Evolutionary conservation across 2,888 invertebrate genomes (phyloP), one percentile per base, ranked within the genome.

Genomic region (Phorcus lineatus): DNA sequence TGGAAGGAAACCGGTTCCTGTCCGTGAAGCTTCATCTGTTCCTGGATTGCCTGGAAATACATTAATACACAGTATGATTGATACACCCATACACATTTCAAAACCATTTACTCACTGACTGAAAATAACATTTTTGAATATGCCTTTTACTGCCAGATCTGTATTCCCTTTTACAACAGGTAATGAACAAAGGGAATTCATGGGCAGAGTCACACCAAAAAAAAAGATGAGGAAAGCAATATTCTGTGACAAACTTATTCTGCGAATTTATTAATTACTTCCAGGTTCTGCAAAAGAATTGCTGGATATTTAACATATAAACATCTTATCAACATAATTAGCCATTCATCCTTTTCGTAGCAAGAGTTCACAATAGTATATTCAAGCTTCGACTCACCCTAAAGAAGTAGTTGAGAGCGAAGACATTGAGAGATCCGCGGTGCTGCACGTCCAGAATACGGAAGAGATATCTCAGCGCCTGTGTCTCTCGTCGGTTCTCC

Each of bases 351-450:
- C n/a, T n/a, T n/a, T n/a, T n/a, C n/a, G n/a, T n/a, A 36, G 2
- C 4, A 36, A 4, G 13, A 13, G 47, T 11, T 47, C 13, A 13
- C 11, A 11, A 47, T 47, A 47, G 11, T 22, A 28, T n/a, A 62
- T 62, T 13, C 4, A 40, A 31, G 28, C 52, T 53, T n/a, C 53
- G 16, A 83, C 90, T 86, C 91, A 96, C 96, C 94, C 97, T 95
- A 89, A 97, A 98, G 93, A 98, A 99, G 92, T 96, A 99, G 90
- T 98, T 97, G 16, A 99, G 94, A 0, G 97, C 96, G 93, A 98
- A 98, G 0, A 96, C 96, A 89, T 98, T 97, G 78, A 99, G 93
- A 91, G 96, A 97, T 1, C 98, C 97, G 88, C 95, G 95, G 77
- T 96, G 96, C 91, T 97, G 96, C 80, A 98, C 96, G 93, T 99